phyloP scores from a whole-genome alignment of 2,113 vertebrate species.

The Aleadryas rufinucha region DNA sequence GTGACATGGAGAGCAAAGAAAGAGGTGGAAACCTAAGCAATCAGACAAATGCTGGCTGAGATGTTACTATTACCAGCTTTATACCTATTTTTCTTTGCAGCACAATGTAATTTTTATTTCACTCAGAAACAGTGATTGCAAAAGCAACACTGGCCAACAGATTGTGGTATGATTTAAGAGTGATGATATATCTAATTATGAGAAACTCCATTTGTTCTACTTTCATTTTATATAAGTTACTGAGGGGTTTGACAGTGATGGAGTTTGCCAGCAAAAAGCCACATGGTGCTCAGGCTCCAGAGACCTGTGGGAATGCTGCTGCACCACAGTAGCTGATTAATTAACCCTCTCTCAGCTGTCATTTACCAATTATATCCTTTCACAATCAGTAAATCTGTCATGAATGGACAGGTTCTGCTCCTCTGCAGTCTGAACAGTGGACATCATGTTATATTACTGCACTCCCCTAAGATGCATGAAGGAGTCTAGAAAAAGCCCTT shows the following conservation, averaged over 20 bases:
- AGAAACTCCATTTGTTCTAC: not conserved
- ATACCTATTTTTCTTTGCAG: not conserved
- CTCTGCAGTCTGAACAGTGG: not conserved
- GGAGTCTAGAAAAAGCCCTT: not conserved
- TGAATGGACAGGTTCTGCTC: not conserved
- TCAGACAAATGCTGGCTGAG: not conserved
- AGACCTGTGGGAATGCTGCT: not conserved
- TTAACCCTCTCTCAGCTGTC: not conserved
- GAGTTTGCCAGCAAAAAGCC: not conserved
- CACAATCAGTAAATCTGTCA: not conserved
- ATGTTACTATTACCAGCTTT: not conserved
- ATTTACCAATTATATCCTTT: not conserved
- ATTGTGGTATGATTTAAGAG: not conserved
- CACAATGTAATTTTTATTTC: not conserved
- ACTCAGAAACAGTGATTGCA: not conserved
- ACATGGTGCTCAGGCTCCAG: not conserved
- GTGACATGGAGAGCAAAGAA: not conserved
- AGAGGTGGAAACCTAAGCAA: not conserved
- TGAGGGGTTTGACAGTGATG: not conserved
- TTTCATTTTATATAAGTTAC: not conserved
- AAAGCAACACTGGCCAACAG: not conserved
- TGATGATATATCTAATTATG: not conserved
- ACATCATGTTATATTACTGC: not conserved
- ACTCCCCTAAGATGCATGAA: not conserved
- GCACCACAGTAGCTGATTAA: not conserved